Evolutionary conservation across 2,113 vertebrate genomes (phyloP).

Genomic region (Periophthalmus modestus): DNA sequence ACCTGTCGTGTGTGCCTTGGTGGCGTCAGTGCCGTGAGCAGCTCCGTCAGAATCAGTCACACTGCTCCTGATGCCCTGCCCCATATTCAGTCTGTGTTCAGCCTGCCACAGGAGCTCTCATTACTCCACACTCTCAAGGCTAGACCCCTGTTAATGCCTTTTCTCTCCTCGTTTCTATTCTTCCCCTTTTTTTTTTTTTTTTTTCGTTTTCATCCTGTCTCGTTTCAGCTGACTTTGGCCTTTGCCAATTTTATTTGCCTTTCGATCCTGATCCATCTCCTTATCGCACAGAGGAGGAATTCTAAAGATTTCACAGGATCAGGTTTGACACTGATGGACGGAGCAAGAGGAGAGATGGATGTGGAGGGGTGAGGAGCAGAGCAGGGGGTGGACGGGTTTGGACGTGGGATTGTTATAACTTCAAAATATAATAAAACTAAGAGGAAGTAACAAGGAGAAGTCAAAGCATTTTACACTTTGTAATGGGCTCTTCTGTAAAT

Average conservation of each 20-base stretch:
- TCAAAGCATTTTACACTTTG: too few relatives aligned
- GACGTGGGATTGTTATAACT: neutral
- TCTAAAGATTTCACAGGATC: conserved; percentile 72
- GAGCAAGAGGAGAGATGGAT: conserved; percentile 15
- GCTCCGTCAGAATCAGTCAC: conserved; percentile 38
- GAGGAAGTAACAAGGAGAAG: neutral
- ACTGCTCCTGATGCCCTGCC: conserved; percentile 40
- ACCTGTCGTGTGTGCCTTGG: conserved; percentile 9
- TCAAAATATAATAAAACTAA: neutral
- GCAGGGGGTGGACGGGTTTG: neutral
- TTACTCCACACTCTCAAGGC: conserved; percentile 59
- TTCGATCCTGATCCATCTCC: conserved; percentile 71
- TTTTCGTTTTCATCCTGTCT: conserved; percentile 11
- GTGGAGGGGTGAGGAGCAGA: neutral
- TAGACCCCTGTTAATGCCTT: conserved; percentile 69
- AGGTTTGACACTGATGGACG: conserved; percentile 58
- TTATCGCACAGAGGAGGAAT: conserved; percentile 66
- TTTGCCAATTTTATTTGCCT: conserved; percentile 73
- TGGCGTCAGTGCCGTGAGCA: too few relatives aligned
- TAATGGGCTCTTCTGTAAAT: too few relatives aligned
- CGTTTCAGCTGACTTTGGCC: conserved; percentile 70
- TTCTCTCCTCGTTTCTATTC: conserved; percentile 46
- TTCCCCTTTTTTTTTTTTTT: conserved; percentile 35
- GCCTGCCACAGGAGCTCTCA: conserved; percentile 54
- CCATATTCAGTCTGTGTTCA: conserved; percentile 41